Conservation (phyloP, 2,888 invertebrate species). For the Ectemnius cavifrons region DNA sequence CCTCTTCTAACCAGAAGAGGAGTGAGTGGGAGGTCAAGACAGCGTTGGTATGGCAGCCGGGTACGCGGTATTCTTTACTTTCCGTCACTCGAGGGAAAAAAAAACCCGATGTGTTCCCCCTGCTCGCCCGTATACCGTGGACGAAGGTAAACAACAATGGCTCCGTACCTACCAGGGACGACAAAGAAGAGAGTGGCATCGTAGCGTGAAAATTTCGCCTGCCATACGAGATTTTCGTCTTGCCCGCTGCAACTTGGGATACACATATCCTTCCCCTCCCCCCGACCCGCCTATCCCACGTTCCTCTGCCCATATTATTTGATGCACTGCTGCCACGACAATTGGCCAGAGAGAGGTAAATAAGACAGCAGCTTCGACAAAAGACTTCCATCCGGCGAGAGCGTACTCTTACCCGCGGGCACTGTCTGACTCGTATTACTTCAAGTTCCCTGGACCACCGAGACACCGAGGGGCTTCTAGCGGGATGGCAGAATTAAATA, state of each 20-base stretch:
- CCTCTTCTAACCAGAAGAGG: background rate
- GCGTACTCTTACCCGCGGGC: conserved; percentile 62
- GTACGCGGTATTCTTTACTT: conserved; percentile 20
- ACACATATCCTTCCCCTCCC: conserved; percentile 19
- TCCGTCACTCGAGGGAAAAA: conserved; percentile 29
- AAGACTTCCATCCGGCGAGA: conserved; percentile 56
- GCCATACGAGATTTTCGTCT: conserved; percentile 35
- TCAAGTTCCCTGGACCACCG: conserved; percentile 37
- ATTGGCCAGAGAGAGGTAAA: conserved; percentile 69
- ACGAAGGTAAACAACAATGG: conserved; percentile 26
- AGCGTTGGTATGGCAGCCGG: conserved; percentile 19
- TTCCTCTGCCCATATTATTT: conserved; percentile 37
- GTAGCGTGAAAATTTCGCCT: conserved; percentile 47
- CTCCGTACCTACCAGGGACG: conserved; percentile 1
- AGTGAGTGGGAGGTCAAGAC: background rate
- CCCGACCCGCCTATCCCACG: conserved; percentile 12
- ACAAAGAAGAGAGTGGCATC: conserved; percentile 33
- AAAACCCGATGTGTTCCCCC: conserved; percentile 23
- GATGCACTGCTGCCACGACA: conserved; percentile 57
- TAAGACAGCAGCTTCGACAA: conserved; percentile 67
- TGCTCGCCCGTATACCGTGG: conserved; percentile 11
- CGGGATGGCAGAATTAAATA: conserved; percentile 61
- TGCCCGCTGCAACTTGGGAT: conserved; percentile 23
- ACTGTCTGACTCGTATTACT: conserved; percentile 60
- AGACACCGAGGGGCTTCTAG: conserved; percentile 22